Base-by-base conservation (phyloP, 2,888 invertebrate species). In the Conops quadrifasciatus region DNA sequence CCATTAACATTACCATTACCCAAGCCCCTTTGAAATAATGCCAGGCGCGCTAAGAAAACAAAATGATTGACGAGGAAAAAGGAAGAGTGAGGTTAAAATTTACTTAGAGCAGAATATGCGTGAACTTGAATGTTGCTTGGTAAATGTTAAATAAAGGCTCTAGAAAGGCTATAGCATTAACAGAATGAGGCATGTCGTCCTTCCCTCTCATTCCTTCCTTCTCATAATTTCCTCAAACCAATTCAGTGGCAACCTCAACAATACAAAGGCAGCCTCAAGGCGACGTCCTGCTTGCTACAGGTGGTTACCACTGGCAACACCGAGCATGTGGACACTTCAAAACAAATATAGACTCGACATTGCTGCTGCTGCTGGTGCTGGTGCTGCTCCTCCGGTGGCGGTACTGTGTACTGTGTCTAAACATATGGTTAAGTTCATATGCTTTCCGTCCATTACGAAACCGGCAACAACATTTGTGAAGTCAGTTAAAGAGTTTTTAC, bases 221-320 rank as follows among this genome's bases (percentile, higher is more conserved):
- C 26, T 13, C 56, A 56, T 56, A 24, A 36, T 36, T 36, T 36
- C n/a, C n/a, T n/a, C 4, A 36, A 36, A 36, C 5, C 36, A 36
- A 9, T n/a, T n/a, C n/a, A n/a, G 36, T 36, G 4, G 4, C 9
- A 62, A 45, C n/a, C 30, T 19, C 65, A 65, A 30, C 47, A 28
- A 60, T 45, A 51, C 26, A 3, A 51, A 24, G 15, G 30, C 36
- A 68, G 59, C 53, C 2, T 28, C 21, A 63, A 58, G 36, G 53
- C 51, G 28, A 21, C 24, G 16, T 65, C 28, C 47, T 28, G 47
- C 30, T 67, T 51, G 60, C 68, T 68, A 73, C 73, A 73, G 71
- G 71, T 73, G 73, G 71, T 73, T 71, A 58, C 69, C 63, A 73
- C 26, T 59, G 67, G 67, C 66, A 63, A 71, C 73, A 67, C 60